Conservation (phyloP, 2,113 vertebrate genomes). For the Plecotus auritus region DNA sequence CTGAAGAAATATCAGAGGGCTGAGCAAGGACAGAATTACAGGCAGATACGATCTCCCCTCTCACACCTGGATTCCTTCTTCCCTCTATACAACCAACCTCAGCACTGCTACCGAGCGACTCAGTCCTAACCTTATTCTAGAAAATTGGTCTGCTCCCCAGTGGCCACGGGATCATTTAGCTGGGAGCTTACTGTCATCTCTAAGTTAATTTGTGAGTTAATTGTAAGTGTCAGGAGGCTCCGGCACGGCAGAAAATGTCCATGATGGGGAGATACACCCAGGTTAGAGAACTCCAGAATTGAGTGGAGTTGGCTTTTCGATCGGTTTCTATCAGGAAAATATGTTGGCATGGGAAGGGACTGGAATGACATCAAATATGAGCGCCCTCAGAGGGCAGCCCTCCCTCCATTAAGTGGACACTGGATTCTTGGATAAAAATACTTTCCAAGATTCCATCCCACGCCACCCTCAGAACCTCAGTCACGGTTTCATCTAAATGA, state of each 20-base stretch:
- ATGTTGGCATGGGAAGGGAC: neutral
- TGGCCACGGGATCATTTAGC: conserved; percentile 43
- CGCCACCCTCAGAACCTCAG: neutral
- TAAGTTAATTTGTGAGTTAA: conserved; percentile 72
- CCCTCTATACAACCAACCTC: neutral
- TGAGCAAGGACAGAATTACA: neutral
- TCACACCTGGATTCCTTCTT: neutral
- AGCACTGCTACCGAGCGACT: neutral
- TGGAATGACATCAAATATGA: neutral
- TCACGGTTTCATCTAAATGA: neutral
- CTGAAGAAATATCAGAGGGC: neutral
- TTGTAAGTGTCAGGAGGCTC: conserved; percentile 53
- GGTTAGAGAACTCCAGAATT: neutral
- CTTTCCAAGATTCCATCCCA: neutral
- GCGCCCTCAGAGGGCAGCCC: neutral
- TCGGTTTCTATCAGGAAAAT: conserved; percentile 28
- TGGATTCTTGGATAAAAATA: neutral
- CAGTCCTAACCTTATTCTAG: conserved; percentile 61
- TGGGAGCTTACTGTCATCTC: conserved; percentile 58
- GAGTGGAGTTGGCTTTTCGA: neutral
- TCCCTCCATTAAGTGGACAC: neutral
- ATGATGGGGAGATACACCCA: conserved; percentile 26
- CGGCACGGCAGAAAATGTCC: conserved; percentile 49
- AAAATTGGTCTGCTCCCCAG: conserved; percentile 65
- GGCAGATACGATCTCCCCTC: neutral